phyloP scores from a whole-genome alignment of 2,113 vertebrate species.

The Corythaeola cristata region DNA sequence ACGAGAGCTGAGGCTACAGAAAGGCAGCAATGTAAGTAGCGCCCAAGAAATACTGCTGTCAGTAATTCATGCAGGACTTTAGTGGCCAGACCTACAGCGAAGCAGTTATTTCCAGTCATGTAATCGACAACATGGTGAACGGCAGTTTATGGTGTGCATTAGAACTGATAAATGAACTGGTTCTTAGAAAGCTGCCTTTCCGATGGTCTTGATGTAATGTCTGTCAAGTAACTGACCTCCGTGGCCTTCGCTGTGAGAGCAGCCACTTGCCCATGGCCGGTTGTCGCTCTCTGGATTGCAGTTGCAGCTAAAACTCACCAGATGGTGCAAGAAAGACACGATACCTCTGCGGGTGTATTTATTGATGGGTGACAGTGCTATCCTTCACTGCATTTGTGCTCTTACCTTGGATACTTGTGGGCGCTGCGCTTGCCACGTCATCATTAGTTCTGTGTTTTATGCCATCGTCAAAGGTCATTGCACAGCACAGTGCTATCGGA shows the following conservation, averaged over 20 bases:
- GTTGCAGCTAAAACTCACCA: conserved; percentile 35
- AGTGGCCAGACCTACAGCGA: neutral
- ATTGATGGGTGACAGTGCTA: fast-evolving
- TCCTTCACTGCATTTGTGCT: neutral
- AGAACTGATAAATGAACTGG: neutral
- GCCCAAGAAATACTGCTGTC: neutral
- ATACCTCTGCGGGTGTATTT: neutral
- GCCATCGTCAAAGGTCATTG: neutral
- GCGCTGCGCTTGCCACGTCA: fast-evolving
- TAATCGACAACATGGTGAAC: neutral
- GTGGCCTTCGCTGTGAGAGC: neutral
- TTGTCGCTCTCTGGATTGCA: neutral
- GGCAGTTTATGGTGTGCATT: neutral
- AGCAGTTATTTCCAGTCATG: neutral
- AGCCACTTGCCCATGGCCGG: neutral
- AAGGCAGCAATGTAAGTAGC: neutral
- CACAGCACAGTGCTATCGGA: neutral
- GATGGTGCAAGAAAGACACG: conserved; percentile 33
- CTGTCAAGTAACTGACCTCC: neutral
- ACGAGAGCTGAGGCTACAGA: neutral
- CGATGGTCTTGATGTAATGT: neutral
- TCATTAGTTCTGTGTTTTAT: neutral
- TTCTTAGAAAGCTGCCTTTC: neutral
- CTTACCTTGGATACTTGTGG: fast-evolving
- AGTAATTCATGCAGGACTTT: neutral